phyloP scores from a whole-genome alignment of 1,140 invertebrate species.

The Cotesia vestalis region DNA sequence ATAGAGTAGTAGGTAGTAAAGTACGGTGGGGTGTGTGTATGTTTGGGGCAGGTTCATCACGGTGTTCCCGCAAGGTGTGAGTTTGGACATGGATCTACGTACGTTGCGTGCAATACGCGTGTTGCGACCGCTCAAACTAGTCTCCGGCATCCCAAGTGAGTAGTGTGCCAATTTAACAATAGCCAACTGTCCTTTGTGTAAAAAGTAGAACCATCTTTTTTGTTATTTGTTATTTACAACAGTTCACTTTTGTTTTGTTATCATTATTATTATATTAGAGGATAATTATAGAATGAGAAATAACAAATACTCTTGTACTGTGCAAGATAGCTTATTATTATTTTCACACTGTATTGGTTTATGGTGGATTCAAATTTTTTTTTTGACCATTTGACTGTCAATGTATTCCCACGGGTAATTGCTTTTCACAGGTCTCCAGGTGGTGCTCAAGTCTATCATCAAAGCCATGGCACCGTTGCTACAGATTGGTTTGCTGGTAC shows the following conservation, averaged over 20 bases:
- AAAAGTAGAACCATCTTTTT: conserved; percentile 21
- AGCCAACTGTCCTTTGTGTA: conserved; percentile 44
- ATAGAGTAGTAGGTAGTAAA: conserved; percentile 68
- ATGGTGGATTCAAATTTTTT: background rate
- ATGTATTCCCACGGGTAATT: conserved; percentile 16
- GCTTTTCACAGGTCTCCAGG: conserved; percentile 91
- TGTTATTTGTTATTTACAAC: background rate
- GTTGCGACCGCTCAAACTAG: conserved; percentile 99
- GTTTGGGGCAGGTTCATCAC: conserved; percentile 90
- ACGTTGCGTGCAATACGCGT: conserved; percentile 99
- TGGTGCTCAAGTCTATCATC: conserved; percentile 99
- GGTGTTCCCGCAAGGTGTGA: conserved; percentile 82
- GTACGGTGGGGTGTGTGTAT: conserved; percentile 66
- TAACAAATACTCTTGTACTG: too few species aligned
- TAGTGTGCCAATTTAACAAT: conserved; percentile 67
- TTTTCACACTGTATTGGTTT: too few species aligned
- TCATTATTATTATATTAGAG: background rate
- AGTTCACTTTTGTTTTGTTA: background rate
- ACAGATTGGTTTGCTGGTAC: conserved; percentile 98
- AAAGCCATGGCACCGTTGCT: conserved; percentile 99
- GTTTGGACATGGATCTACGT: conserved; percentile 94
- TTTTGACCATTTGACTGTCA: too few species aligned
- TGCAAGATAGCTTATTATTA: too few species aligned
- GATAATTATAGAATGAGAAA: too few species aligned
- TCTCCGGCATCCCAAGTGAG: conserved; percentile 99